A percentile compares a stretch with the other conserved stretches of the same genome.
These are phyloP conservation scores for Paramuricea clavata DNA, from an alignment of 92 coral and sea anemone genomes.

Conservation along the genomic window DNA sequence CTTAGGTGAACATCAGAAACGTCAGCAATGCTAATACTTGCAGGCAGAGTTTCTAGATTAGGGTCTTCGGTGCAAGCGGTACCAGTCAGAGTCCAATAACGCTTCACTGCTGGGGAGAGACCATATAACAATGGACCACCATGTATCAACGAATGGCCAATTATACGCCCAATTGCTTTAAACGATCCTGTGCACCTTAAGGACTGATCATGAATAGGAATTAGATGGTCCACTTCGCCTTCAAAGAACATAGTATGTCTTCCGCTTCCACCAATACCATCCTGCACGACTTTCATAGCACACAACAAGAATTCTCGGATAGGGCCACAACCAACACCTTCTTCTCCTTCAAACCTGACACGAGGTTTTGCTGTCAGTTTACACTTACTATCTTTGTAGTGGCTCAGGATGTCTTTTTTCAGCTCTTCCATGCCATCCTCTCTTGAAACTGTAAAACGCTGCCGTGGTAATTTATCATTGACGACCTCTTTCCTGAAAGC, in stretches of 20 bases:
- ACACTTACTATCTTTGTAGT: neutral
- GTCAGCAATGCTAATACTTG: neutral
- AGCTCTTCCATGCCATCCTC: slow-evolving; percentile 19
- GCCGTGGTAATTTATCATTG: neutral
- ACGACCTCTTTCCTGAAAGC: neutral
- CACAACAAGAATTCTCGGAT: slow-evolving; percentile 11
- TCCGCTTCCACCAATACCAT: too few species aligned
- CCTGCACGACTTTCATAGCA: too few species aligned
- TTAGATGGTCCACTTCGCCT: neutral
- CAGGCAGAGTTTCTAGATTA: neutral
- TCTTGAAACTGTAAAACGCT: neutral
- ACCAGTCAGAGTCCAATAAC: neutral
- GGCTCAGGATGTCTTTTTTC: neutral
- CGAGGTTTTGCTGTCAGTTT: neutral
- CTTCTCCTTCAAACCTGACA: slow-evolving; percentile 25
- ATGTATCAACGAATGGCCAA: slow-evolving; percentile 18
- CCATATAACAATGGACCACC: slow-evolving; percentile 3
- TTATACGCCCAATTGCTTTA: neutral
- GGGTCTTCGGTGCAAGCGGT: neutral
- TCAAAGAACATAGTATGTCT: neutral
- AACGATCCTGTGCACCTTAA: slow-evolving; percentile 12
- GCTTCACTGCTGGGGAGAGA: slow-evolving; percentile 11
- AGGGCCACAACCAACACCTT: slow-evolving; percentile 21
- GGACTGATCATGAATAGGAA: neutral
- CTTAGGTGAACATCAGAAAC: neutral